Conservation (phyloP, 2,888 invertebrate species). For the Drosophila mimica region DNA sequence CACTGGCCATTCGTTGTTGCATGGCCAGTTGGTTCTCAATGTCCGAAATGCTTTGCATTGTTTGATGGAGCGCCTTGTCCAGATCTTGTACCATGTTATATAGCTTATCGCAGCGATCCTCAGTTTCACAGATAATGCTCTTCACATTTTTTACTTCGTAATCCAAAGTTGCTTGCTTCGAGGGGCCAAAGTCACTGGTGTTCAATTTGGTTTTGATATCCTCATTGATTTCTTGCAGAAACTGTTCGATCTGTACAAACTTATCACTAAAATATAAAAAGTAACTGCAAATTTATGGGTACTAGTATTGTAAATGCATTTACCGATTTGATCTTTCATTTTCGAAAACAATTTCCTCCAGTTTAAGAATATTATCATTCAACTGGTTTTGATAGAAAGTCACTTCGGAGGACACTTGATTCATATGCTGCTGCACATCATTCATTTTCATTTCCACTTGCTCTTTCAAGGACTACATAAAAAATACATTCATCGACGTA, state of each 20-base stretch:
- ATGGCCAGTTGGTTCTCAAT: conserved; percentile 85
- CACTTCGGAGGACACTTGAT: conserved; percentile 78
- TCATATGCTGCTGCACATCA: conserved; percentile 76
- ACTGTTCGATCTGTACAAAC: conserved; percentile 79
- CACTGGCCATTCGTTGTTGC: conserved; percentile 82
- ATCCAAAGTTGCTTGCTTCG: conserved; percentile 85
- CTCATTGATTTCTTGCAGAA: conserved; percentile 74
- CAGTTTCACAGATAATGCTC: conserved; percentile 86
- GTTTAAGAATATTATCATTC: conserved; percentile 82
- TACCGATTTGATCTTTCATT: conserved; percentile 78
- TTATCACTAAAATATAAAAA: conserved; percentile 68
- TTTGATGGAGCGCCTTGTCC: conserved; percentile 84
- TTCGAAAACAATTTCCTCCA: conserved; percentile 80
- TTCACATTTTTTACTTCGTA: conserved; percentile 86
- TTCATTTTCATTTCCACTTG: conserved; percentile 76
- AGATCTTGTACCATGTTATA: conserved; percentile 84
- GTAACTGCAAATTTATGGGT: background rate
- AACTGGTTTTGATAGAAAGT: conserved; percentile 79
- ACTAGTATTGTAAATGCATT: background rate
- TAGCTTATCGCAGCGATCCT: conserved; percentile 86
- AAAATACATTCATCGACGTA: background rate
- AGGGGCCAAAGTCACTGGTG: conserved; percentile 82
- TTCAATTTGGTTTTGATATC: conserved; percentile 80
- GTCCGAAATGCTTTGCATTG: conserved; percentile 85
- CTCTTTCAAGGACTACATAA: conserved; percentile 72